These are phyloP conservation scores for Rhinoraja longicauda DNA, from an alignment of 2,797 vertebrate species.

Conservation along the genomic window DNA sequence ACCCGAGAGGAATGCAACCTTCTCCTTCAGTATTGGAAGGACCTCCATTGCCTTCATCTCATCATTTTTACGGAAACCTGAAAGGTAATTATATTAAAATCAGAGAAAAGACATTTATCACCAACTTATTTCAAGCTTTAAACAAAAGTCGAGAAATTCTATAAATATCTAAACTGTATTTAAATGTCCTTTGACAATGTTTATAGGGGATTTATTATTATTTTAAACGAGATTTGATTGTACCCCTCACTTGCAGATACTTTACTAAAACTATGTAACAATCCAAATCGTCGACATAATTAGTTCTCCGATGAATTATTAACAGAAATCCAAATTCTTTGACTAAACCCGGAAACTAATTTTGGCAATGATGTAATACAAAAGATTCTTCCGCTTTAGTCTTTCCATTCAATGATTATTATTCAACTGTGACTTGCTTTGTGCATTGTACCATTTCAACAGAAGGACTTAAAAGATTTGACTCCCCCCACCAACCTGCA, in stretches of 20 bases:
- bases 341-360: background rate
- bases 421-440: background rate
- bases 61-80: conserved; percentile 94
- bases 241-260: background rate
- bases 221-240: background rate
- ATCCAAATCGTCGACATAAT: background rate
- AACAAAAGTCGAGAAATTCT: background rate
- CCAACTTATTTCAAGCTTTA: background rate
- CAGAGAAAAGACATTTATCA: background rate
- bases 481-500: too few species aligned
- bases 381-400: background rate
- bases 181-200: background rate
- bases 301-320: background rate
- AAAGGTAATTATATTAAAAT: conserved; percentile 42
- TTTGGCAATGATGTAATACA: background rate
- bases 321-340: background rate
- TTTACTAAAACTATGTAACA: background rate
- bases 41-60: conserved; percentile 98
- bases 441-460: background rate
- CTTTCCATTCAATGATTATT: background rate
- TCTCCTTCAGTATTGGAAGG: conserved; percentile 95
- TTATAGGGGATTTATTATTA: background rate
- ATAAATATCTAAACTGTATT: background rate
- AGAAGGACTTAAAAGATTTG: background rate
- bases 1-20: conserved; percentile 97